Percentiles rank a stretch among this genome's conserved stretches.
phyloP scores from a whole-genome alignment of 2,113 vertebrate genomes.

The Edolisoma coerulescens region DNA sequence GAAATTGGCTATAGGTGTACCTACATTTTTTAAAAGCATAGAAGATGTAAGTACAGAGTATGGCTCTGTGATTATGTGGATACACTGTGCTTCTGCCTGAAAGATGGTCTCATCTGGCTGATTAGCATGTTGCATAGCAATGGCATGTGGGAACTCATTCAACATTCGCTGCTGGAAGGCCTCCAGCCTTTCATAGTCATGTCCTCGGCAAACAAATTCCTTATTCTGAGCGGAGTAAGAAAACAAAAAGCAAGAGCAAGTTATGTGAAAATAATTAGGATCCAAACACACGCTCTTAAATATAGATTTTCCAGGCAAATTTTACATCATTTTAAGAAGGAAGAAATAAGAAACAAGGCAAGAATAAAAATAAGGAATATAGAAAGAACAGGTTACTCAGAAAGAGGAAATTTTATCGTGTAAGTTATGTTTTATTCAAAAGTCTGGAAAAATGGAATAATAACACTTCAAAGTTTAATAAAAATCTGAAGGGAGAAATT shows the following conservation, averaged over 20 bases:
- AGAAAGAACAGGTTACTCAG: neutral
- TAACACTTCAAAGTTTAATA: neutral
- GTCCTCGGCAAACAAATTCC: conserved; percentile 98
- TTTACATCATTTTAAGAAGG: neutral
- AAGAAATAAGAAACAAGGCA: neutral
- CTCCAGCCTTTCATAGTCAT: conserved; percentile 97
- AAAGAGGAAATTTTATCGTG: neutral
- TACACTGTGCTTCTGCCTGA: conserved; percentile 98
- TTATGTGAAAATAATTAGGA: neutral
- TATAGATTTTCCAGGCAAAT: neutral
- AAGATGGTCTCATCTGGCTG: conserved; percentile 98
- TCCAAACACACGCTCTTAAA: neutral
- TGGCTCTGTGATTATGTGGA: conserved; percentile 66
- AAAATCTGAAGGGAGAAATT: neutral
- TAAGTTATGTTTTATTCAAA: neutral
- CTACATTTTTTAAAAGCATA: neutral
- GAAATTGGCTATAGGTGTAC: neutral
- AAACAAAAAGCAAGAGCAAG: neutral
- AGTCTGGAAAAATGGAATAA: neutral
- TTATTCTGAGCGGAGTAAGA: conserved; percentile 83
- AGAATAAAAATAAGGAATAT: neutral
- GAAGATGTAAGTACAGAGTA: neutral
- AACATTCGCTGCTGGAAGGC: conserved; percentile 99
- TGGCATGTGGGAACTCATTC: conserved; percentile 97
- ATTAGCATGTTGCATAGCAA: conserved; percentile 99